Evolutionary conservation across 2,113 vertebrate species (phyloP).

Genomic region (Haliaeetus leucogaster): DNA sequence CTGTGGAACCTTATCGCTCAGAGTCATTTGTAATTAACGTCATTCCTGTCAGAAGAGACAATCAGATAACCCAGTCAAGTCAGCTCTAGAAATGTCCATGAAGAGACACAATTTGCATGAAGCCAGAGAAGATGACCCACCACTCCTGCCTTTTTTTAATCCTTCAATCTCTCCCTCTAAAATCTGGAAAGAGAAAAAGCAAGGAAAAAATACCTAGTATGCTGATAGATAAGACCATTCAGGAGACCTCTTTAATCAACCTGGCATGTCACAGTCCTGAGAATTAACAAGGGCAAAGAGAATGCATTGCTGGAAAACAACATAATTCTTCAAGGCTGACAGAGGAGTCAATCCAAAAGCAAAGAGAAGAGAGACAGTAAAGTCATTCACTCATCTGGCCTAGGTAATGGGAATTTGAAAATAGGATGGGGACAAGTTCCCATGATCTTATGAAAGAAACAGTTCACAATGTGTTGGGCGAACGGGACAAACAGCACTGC

Average conservation of each 20-base stretch:
- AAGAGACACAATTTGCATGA: not conserved
- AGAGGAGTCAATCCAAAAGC: not conserved
- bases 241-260: not conserved
- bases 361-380: not conserved
- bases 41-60: not conserved
- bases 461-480: not conserved
- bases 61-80: not conserved
- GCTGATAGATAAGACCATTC: not conserved
- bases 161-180: not conserved
- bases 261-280: not conserved
- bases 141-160: not conserved
- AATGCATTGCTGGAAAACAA: not conserved
- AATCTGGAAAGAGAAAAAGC: not conserved
- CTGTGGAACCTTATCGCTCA: not conserved
- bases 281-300: not conserved
- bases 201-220: not conserved
- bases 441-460: not conserved
- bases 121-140: not conserved
- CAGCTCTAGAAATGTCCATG: not conserved
- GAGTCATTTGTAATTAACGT: not conserved
- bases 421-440: not conserved
- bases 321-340: not conserved
- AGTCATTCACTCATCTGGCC: not conserved
- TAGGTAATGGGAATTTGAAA: not conserved
- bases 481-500: not conserved